A percentile compares a stretch with the other conserved stretches of the same genome.
phyloP scores from a whole-genome alignment of 2,797 vertebrate species.

The Hybognathus amarus region DNA sequence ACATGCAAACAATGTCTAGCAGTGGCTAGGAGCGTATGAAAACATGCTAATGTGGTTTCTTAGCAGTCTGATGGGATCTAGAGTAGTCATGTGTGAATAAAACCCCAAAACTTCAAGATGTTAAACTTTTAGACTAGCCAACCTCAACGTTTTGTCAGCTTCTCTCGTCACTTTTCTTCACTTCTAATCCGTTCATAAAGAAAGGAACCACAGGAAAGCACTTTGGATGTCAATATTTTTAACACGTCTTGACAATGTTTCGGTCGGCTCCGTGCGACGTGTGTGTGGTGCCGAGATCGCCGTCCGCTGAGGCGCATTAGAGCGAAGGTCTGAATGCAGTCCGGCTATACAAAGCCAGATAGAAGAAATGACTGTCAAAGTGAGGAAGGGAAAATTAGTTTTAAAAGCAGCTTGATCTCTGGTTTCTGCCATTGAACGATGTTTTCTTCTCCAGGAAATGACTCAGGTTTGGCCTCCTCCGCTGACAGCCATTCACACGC shows the following conservation, averaged over 20 bases:
- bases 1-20: no score
- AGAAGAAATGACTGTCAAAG: not conserved
- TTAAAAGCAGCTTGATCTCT: not conserved
- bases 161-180: not conserved
- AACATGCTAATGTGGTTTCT: not conserved
- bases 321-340: not conserved
- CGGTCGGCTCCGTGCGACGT: not conserved
- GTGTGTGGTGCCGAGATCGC: not conserved
- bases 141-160: not conserved
- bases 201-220: not conserved
- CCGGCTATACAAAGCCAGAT: not conserved
- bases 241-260: not conserved
- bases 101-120: not conserved
- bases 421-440: constrained; percentile 30
- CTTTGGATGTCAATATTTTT: not conserved
- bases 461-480: constrained; percentile 99
- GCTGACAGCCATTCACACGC: constrained; percentile 97
- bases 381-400: not conserved
- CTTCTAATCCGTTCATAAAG: not conserved
- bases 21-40: not conserved
- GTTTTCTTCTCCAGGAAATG: constrained; percentile 87
- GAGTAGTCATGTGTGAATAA: not conserved
- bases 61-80: not conserved
- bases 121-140: not conserved
- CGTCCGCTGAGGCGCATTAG: not conserved